phyloP scores from a whole-genome alignment of 2,888 invertebrate genomes.

The Pharmacophagus antenor region DNA sequence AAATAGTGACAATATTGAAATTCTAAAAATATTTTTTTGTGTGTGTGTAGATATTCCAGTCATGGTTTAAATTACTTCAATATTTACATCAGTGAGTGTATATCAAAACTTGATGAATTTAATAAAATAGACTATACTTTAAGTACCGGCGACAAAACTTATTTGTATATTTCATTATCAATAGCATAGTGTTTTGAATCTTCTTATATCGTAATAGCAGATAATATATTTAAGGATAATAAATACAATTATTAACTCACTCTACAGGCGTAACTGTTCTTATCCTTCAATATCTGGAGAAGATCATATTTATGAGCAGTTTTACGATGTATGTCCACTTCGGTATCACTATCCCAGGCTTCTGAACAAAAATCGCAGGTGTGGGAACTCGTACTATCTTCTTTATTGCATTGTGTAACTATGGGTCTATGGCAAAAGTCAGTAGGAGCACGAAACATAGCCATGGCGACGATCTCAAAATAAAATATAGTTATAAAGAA shows the following conservation, averaged over 20 bases:
- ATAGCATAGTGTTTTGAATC: no score
- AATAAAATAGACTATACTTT: no score
- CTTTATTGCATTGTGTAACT: not conserved
- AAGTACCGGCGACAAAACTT: no score
- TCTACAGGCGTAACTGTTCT: slow-evolving; percentile 31
- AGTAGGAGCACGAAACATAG: slow-evolving; percentile 24
- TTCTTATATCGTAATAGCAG: no score
- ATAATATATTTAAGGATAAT: no score
- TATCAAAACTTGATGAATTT: no score
- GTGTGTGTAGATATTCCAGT: no score
- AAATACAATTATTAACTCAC: slow-evolving; percentile 34
- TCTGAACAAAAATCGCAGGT: slow-evolving; percentile 45
- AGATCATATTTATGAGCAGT: slow-evolving; percentile 35
- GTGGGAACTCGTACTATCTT: not conserved
- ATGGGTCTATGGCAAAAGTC: slow-evolving; percentile 10
- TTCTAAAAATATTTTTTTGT: no score
- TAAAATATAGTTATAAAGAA: not conserved
- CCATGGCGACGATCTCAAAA: slow-evolving; percentile 1
- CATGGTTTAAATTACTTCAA: no score
- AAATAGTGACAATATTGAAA: no score
- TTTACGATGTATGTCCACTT: slow-evolving; percentile 51
- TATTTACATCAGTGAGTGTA: no score
- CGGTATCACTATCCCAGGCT: slow-evolving; percentile 50
- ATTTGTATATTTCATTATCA: no score
- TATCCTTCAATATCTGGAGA: not conserved